A percentile compares a stretch with the other conserved stretches of the same genome.
These are phyloP conservation scores for Falcunculus frontatus DNA, from an alignment of 2,113 vertebrate genomes.

Conservation along the genomic window DNA sequence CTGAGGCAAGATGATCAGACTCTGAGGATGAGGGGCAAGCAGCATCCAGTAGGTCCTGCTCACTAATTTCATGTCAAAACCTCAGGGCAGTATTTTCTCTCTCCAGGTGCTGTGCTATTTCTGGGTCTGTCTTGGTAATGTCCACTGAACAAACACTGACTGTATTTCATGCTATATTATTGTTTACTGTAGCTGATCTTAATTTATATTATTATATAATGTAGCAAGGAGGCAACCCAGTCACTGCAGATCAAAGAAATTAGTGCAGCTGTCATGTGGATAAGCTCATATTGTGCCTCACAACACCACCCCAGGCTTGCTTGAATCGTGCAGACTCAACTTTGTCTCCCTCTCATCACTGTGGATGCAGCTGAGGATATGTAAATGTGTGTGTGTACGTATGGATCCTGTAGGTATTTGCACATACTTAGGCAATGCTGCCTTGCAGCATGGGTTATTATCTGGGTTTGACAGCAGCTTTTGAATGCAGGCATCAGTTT, in stretches of 20 bases:
- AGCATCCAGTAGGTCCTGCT: background rate
- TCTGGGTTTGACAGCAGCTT: background rate
- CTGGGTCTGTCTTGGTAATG: background rate
- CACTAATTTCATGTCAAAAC: background rate
- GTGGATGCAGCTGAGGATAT: background rate
- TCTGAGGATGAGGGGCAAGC: background rate
- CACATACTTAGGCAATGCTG: background rate
- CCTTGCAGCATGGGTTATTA: background rate
- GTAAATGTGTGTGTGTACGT: background rate
- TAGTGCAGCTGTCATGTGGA: slow-evolving; percentile 21
- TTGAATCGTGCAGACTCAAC: background rate
- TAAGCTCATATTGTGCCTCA: slow-evolving; percentile 4
- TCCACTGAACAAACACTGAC: slow-evolving; percentile 40
- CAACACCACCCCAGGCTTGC: background rate
- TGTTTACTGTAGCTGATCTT: slow-evolving; percentile 53
- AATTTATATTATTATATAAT: slow-evolving; percentile 59
- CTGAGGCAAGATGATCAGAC: background rate
- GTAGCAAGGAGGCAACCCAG: background rate
- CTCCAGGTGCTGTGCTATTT: slow-evolving; percentile 48
- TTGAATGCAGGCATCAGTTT: background rate
- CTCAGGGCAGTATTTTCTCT: background rate
- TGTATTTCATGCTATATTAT: slow-evolving; percentile 51
- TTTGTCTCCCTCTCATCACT: background rate
- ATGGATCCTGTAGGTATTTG: slow-evolving; percentile 42
- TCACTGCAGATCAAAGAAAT: slow-evolving; percentile 28